Evolutionary conservation across 1,140 invertebrate species (phyloP).

Genomic region (Chlorops oryzae): DNA sequence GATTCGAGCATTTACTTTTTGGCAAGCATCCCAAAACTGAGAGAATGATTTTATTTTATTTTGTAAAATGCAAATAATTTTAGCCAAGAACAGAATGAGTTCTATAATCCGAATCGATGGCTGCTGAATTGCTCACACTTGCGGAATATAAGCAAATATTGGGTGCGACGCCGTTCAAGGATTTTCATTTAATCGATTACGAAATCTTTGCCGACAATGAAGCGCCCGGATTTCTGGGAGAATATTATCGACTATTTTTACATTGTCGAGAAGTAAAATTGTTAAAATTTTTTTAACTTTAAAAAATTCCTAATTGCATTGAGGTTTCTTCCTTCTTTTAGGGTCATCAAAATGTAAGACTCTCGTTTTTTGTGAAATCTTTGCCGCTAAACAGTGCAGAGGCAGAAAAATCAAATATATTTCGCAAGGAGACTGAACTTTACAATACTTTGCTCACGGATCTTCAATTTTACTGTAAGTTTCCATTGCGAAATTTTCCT

Average conservation of each 20-base stretch:
- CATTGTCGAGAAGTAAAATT: conserved; percentile 17
- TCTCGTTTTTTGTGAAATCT: conserved; percentile 29
- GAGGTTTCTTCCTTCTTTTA: too few relatives aligned
- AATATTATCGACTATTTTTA: conserved; percentile 31
- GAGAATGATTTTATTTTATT: too few relatives aligned
- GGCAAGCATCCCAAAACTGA: too few relatives aligned
- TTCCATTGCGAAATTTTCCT: too few relatives aligned
- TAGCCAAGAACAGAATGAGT: too few relatives aligned
- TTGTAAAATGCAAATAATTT: too few relatives aligned
- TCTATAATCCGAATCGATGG: too few relatives aligned
- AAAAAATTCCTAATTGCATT: too few relatives aligned
- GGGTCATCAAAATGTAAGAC: too few relatives aligned
- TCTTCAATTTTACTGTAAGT: conserved; percentile 28
- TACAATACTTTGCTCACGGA: conserved; percentile 24
- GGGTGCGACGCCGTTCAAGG: too few relatives aligned
- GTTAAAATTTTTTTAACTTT: too few relatives aligned
- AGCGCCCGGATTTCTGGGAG: conserved; percentile 34
- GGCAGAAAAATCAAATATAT: conserved; percentile 27
- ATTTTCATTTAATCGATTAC: conserved; percentile 4
- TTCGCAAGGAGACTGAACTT: conserved; percentile 29
- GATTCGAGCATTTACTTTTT: too few relatives aligned
- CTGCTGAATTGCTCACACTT: conserved; percentile 20
- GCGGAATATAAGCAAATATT: conserved; percentile 25
- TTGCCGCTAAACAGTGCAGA: conserved; percentile 29
- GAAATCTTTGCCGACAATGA: conserved; percentile 9